Percentiles rank a stretch among this genome's conserved stretches.
Conservation (phyloP, 2,113 vertebrate species). For the Embiotoca jacksoni region DNA sequence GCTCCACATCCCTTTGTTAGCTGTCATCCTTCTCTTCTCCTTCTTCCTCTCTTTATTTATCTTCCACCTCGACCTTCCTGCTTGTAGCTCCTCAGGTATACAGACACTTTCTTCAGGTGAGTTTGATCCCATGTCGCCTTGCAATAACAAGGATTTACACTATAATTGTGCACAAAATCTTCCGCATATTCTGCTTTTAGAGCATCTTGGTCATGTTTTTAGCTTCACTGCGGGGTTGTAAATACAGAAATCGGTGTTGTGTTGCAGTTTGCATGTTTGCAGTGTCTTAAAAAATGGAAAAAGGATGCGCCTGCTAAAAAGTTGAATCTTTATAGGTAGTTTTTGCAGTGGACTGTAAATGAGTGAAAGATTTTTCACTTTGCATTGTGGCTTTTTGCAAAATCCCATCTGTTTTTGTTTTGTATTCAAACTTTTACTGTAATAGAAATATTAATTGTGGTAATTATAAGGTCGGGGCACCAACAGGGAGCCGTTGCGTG, state of each 20-base stretch:
- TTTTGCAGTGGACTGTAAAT: neutral
- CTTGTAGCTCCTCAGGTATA: constrained; percentile 15
- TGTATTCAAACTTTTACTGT: too few relatives aligned
- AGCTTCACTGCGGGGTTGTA: neutral
- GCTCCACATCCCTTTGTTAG: constrained; percentile 5
- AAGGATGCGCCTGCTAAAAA: neutral
- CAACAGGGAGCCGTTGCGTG: constrained; percentile 35
- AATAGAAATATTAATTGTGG: neutral
- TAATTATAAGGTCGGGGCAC: neutral
- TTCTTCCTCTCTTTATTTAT: neutral
- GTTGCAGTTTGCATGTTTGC: neutral
- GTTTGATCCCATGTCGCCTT: neutral
- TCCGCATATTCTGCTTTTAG: neutral
- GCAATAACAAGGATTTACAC: neutral
- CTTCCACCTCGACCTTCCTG: neutral
- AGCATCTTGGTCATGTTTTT: neutral
- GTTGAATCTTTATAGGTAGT: neutral
- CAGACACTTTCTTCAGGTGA: constrained; percentile 1
- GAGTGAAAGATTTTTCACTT: too few relatives aligned
- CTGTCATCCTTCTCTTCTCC: neutral
- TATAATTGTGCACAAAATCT: neutral
- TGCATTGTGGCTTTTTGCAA: too few relatives aligned
- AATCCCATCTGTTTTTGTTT: too few relatives aligned
- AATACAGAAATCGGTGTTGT: neutral
- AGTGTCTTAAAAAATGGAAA: too few relatives aligned